Evolutionary conservation across 2,888 invertebrate genomes (phyloP), one percentile per base, ranked within the genome.

Genomic region (Volucella zonaria): DNA sequence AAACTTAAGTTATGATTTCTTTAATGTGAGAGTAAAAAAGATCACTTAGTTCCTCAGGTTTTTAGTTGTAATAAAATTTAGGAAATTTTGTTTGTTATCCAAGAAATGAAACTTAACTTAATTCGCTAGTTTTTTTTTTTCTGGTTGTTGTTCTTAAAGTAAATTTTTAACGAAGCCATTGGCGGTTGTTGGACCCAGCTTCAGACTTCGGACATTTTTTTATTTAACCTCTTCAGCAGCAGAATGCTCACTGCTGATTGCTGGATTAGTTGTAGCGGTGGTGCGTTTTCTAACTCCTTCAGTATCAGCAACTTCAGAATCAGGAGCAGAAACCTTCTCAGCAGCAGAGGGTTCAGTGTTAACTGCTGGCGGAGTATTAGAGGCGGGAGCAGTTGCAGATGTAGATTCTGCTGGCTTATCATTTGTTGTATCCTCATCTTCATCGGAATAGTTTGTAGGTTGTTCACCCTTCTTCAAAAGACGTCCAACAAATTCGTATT

Each of bases 401-500:
- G 85, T 86, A 11, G 78, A 42, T 23, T 76, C 61, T 42, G 87
- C 82, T 67, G 86, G 79, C 23, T 87, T 87, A 67, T 87, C 87
- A 56, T 87, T 87, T 73, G 87, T 87, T 38, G 89, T 87, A 49
- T 92, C 91, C 45, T 91, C 91, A 73, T 98, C 97, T 89, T 97
- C 97, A 89, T 98, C 98, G 0, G 97, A 96, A 92, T 98, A 98
- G 90, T 95, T 97, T 80, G 95, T 95, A 1, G 97, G 96, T 89
- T 96, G 95, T 89, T 99, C 98, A 11, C 98, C 98, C 1, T 97
- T 97, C 90, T 96, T 97, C 90, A 99, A 92, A 70, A 99, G 93
- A 89, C 95, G 95, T 14, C 99, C 99, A 47, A 99, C 97, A 87
- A 96, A 95, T 51, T 97, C 96, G 92, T 99, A 99, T 92, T 97